A percentile compares a stretch with the other conserved stretches of the same genome.
phyloP scores from a whole-genome alignment of 2,113 vertebrate species.

The Andinoacara biseriatus region DNA sequence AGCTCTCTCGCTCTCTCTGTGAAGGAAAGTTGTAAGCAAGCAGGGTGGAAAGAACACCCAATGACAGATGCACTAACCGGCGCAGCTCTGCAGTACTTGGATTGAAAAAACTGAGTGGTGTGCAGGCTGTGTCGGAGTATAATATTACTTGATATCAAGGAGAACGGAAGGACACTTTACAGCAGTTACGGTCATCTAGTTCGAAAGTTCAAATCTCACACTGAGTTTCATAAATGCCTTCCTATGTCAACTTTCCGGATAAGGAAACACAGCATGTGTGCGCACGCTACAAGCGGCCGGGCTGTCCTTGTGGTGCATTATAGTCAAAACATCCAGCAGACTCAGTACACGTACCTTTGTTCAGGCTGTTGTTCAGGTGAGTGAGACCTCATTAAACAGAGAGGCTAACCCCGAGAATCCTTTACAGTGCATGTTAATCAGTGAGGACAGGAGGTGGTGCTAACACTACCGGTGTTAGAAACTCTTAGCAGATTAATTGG shows the following conservation, averaged over 20 bases:
- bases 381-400: neutral
- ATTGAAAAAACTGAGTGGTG: neutral
- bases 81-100: neutral
- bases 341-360: neutral
- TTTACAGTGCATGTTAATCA: neutral
- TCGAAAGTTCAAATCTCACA: neutral
- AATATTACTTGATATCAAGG: neutral
- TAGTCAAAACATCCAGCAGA: neutral
- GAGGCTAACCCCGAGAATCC: neutral
- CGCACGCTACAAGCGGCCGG: neutral
- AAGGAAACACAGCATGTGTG: neutral
- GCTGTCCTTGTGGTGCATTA: neutral
- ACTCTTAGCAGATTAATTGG: neutral
- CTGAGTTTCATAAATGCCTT: neutral
- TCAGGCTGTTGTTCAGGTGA: neutral
- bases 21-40: neutral
- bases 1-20: neutral
- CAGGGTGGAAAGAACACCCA: neutral
- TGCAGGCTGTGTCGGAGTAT: neutral
- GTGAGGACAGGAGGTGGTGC: neutral
- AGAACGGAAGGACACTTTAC: neutral
- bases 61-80: neutral
- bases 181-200: neutral
- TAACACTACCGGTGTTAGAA: neutral
- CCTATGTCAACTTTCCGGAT: neutral